Base-by-base conservation (phyloP, 92 coral and sea anemone species). In the Blastomussa wellsi region DNA sequence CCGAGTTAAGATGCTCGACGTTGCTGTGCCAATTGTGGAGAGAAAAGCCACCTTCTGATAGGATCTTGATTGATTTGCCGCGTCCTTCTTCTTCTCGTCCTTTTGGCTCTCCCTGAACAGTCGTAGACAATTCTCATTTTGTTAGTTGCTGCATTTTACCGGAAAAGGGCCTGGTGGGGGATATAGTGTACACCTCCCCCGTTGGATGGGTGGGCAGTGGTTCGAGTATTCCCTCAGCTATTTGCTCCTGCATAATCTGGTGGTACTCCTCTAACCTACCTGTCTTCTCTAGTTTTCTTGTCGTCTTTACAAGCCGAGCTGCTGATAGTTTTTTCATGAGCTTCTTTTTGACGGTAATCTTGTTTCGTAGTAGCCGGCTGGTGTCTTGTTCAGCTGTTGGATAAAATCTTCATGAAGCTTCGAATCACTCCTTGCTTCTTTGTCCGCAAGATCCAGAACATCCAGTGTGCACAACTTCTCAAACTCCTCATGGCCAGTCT, bases 1-100 rank as follows among this genome's bases (percentile, higher is more conserved):
- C 53, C n/a, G 37, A 69, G 39, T 82, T 86, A 17, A 82, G 41
- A 14, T 48, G 57, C 19, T 76, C 68, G 53, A 62, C 85, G 52
- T 94, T 94, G 32, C 92, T 82, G 89, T 89, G 96, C 93, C 97
- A 93, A 42, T 90, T 90, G 79, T 92, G 92, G 3, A 86, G 81
- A 17, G 79, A 12, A 75, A 91, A 87, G 26, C 90, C 88, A 28
- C 86, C 91, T 47, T 81, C 84, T 33, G 73, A 79, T 74, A 93
- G 53, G 2, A 90, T 90, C 24, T 82, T 86, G 32, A 89, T 88
- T 6, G 95, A 64, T 52, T 90, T 91, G 41, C 71, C 48, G 84
- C 65, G 66, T 76, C 82, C 92, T 28, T 57, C 86, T 2, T 19
- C 24, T 42, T 82, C 88, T 19, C 95, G 89, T 5, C 95, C 93